These are phyloP conservation scores for Drosophila mayri DNA, from an alignment of 1,140 invertebrate species.

Conservation along the genomic window DNA sequence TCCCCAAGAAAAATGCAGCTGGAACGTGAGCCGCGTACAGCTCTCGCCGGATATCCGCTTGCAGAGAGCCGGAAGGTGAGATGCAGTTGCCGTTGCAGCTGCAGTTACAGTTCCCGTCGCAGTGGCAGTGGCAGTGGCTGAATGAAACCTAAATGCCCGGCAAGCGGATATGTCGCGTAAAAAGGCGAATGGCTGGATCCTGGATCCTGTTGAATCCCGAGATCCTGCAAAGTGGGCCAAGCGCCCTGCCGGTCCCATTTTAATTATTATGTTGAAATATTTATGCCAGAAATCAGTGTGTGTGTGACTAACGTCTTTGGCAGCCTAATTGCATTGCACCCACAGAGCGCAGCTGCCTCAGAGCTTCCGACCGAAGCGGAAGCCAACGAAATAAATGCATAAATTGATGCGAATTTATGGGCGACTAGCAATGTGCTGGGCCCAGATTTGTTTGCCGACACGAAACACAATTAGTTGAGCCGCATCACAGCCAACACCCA, in stretches of 20 bases:
- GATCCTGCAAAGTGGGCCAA: slow-evolving; percentile 30
- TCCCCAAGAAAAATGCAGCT: slow-evolving; percentile 67
- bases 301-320: slow-evolving; percentile 37
- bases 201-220: slow-evolving; percentile 18
- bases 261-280: slow-evolving; percentile 51
- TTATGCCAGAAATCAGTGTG: slow-evolving; percentile 50
- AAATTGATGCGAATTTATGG: slow-evolving; percentile 72
- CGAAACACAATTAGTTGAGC: slow-evolving; percentile 76
- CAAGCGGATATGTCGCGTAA: slow-evolving; percentile 79
- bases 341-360: slow-evolving; percentile 39
- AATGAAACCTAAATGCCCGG: slow-evolving; percentile 77
- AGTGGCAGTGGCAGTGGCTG: slow-evolving; percentile 22
- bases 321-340: slow-evolving; percentile 64
- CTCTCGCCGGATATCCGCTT: slow-evolving; percentile 70
- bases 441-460: slow-evolving; percentile 39
- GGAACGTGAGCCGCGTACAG: slow-evolving; percentile 68
- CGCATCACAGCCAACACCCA: slow-evolving; percentile 70
- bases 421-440: slow-evolving; percentile 26
- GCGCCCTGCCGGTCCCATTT: slow-evolving; percentile 7
- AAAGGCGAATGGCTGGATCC: slow-evolving; percentile 59
- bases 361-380: slow-evolving; percentile 18
- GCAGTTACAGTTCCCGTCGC: slow-evolving; percentile 5
- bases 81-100: slow-evolving; percentile 25
- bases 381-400: slow-evolving; percentile 57
- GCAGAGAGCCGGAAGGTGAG: slow-evolving; percentile 52